Base-by-base conservation (phyloP, 1,140 invertebrate species). In the Drosophila ananassae region DNA sequence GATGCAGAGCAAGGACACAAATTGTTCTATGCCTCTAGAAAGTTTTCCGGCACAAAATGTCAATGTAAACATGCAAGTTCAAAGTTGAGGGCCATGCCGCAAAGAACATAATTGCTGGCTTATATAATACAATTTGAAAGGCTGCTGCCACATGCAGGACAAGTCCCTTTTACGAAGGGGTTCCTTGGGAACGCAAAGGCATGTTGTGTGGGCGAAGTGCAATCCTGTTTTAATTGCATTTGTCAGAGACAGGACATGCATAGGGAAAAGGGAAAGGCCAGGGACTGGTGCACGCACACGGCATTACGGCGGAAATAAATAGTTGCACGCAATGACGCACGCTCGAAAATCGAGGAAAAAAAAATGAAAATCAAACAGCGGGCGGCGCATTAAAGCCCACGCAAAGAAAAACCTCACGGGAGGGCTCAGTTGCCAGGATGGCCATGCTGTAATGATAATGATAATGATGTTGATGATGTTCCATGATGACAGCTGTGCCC, bases 31-130 rank as follows among this genome's bases (percentile, higher is more conserved):
- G 24, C 21, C 17, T 25, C 2, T n/a, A 46, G 17, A 3, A 17
- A 1, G 13, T 17, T 39, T 22, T 9, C 32, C 39, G n/a, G 32
- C 9, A 47, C 22, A 51, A 48, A 63, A 13, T 30, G 22, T 54
- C 41, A 44, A 21, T 28, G 55, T 25, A 71, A 48, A 73, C 46
- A 64, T 21, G 56, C 24, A 63, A 68, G 64, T 67, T 73, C 39
- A 79, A 74, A 68, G 77, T 68, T 73, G 24, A 73, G 64, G 66
- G 68, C 63, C 77, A 21, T 34, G 51, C 48, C 25, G 34, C 44
- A 79, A 50, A 56, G 47, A 73, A 79, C 64, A 64, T 54, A 73
- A 82, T 82, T 66, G 69, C 50, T 39, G 46, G 59, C 47, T 81
- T 73, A 75, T 76, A 46, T 74, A 79, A 76, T 61, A 51, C 64